These are phyloP conservation scores for Papilio polyxenes DNA, from an alignment of 1,140 invertebrate genomes.

Conservation along the genomic window DNA sequence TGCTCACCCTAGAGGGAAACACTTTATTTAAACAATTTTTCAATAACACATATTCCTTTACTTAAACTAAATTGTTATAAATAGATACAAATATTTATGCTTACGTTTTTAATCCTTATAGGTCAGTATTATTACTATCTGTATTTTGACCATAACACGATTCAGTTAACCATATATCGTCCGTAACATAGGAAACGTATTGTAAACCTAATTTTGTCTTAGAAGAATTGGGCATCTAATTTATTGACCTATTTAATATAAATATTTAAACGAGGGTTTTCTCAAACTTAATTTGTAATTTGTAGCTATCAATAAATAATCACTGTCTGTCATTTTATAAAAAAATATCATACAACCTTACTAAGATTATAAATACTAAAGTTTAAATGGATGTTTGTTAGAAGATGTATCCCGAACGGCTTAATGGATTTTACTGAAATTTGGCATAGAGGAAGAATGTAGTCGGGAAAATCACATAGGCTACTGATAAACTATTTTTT, in stretches of 20 bases:
- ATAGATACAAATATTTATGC: background rate
- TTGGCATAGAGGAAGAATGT: background rate
- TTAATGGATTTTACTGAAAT: too few relatives aligned
- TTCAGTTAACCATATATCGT: too few relatives aligned
- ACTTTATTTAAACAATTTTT: conserved; percentile 30
- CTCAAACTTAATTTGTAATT: too few relatives aligned
- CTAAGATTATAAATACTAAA: too few relatives aligned
- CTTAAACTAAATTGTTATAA: background rate
- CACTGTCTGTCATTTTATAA: too few relatives aligned
- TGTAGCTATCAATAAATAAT: too few relatives aligned
- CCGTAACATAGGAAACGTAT: too few relatives aligned
- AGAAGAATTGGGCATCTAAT: background rate
- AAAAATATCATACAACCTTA: too few relatives aligned
- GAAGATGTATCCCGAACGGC: too few relatives aligned
- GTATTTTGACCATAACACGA: background rate
- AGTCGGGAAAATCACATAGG: background rate
- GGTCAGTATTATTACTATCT: background rate
- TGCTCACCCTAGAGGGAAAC: conserved; percentile 18
- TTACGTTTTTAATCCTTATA: background rate
- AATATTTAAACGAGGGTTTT: too few relatives aligned
- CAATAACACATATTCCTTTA: background rate
- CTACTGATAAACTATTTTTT: conserved; percentile 1
- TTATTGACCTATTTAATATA: background rate
- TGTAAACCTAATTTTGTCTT: background rate
- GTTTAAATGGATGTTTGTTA: too few relatives aligned